phyloP scores from a whole-genome alignment of 2,113 vertebrate species.

The Ondatra zibethicus region DNA sequence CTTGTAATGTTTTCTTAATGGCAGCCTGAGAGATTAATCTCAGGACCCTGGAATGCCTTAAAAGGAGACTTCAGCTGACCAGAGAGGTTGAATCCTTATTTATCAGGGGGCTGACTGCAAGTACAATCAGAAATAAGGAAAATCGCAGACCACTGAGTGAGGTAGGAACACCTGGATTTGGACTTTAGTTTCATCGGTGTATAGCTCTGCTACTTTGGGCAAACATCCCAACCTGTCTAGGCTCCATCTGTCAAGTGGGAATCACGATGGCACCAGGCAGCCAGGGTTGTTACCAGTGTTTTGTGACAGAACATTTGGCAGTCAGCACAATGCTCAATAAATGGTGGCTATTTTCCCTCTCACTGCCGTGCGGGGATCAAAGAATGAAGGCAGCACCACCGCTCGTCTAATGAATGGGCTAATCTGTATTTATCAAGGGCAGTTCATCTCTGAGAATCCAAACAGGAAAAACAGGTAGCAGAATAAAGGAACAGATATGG shows the following conservation, averaged over 20 bases:
- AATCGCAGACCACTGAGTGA: not conserved
- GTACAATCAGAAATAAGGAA: not conserved
- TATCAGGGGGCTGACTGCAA: not conserved
- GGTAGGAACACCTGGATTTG: not conserved
- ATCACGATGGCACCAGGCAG: not conserved
- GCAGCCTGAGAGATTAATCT: not conserved
- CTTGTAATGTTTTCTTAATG: not conserved
- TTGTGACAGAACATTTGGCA: slow-evolving; percentile 4
- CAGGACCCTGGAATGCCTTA: not conserved
- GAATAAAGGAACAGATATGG: not conserved
- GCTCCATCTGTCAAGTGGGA: slow-evolving; percentile 40
- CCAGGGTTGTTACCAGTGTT: not conserved
- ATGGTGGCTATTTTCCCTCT: not conserved
- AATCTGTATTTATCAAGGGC: not conserved
- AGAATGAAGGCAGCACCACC: not conserved
- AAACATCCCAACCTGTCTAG: slow-evolving; percentile 8
- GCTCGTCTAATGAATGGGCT: not conserved
- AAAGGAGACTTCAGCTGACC: not conserved
- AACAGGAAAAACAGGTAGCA: not conserved
- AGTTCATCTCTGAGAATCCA: not conserved
- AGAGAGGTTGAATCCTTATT: not conserved
- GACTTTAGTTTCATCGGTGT: not conserved
- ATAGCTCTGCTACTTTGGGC: not conserved
- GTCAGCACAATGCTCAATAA: not conserved
- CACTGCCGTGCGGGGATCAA: not conserved